A percentile compares a stretch with the other conserved stretches of the same genome.
phyloP scores from a whole-genome alignment of 1,140 invertebrate species.

The Vanessa atalanta region DNA sequence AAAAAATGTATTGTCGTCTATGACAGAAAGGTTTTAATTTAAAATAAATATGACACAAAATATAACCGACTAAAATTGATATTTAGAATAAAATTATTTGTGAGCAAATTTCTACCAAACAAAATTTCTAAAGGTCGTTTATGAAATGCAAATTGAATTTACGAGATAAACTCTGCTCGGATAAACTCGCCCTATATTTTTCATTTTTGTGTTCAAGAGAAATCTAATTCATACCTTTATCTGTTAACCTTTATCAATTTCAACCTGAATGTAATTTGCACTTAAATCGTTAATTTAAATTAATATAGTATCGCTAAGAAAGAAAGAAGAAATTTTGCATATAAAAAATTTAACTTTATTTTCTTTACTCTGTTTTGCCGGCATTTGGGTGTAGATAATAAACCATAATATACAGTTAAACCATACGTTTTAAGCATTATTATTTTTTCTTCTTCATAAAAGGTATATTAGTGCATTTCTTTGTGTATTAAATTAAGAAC shows the following conservation, averaged over 20 bases:
- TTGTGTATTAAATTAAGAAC: too few species aligned
- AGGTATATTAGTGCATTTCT: too few species aligned
- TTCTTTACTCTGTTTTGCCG: too few species aligned
- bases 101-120: conserved; percentile 8
- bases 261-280: conserved; percentile 13
- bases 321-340: neutral
- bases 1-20: too few species aligned
- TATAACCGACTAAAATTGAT: neutral
- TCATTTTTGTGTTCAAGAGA: conserved; percentile 18
- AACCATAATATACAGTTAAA: too few species aligned
- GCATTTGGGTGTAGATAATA: too few species aligned
- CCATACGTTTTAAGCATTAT: too few species aligned
- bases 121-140: conserved; percentile 25
- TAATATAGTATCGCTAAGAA: neutral
- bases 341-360: too few species aligned
- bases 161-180: conserved; percentile 15
- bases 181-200: conserved; percentile 23
- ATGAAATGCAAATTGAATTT: conserved; percentile 40
- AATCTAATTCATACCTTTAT: conserved; percentile 23
- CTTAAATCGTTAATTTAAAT: neutral
- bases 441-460: too few species aligned
- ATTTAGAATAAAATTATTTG: neutral
- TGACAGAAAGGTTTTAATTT: too few species aligned
- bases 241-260: conserved; percentile 19
- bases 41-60: neutral